Evolutionary conservation across 2,797 vertebrate species (phyloP), one percentile per base, ranked within the genome.

Genomic region (Lepus townsendii): DNA sequence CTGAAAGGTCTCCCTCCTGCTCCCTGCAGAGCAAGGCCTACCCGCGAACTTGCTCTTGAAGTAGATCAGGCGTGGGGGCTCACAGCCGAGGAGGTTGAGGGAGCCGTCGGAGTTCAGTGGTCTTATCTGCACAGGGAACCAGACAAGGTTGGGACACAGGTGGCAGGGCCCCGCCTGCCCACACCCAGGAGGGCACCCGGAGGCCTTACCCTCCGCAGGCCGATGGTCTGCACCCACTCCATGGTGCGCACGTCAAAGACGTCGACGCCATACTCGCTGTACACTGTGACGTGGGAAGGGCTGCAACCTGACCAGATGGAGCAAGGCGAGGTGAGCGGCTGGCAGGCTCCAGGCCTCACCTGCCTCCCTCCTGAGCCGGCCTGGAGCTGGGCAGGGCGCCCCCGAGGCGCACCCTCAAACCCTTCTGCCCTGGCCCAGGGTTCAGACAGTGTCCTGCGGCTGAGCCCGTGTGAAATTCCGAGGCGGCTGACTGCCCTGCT

Each of bases 171-270:
- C 8, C 7, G 42, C 42, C 42, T 47, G 42, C 42, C 42, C 42
- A 47, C 42, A 47, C 42, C n/a, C 20, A 24, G 24, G 11, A 35
- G 52, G 52, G 47, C 32, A 2, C 68, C 35, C 9, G 1, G 4
- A 3, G 3, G 1, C 93, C 98, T 96, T 97, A 99, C 99, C 98
- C 98, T 99, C 97, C 99, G 97, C 94, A 99, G 98, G 72, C 99
- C 99, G 96, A 99, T 98, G 88, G 99, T 99, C 98, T 99, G 99
- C 42, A 99, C 99, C 99, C 99, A 99, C 76, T 99, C 99, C 96
- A 98, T 98, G 73, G 99, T 99, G 98, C 98, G 98, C 89, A 99
- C 98, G 27, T 99, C 99, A n/a, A 99, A 99, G 24, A 99, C 99
- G 26, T 99, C 99, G 0, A 99, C 98, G 0, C 99, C 99, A 0